Evolutionary conservation across 1,140 invertebrate species (phyloP).

Genomic region (Macrotrachela quadricornifera): DNA sequence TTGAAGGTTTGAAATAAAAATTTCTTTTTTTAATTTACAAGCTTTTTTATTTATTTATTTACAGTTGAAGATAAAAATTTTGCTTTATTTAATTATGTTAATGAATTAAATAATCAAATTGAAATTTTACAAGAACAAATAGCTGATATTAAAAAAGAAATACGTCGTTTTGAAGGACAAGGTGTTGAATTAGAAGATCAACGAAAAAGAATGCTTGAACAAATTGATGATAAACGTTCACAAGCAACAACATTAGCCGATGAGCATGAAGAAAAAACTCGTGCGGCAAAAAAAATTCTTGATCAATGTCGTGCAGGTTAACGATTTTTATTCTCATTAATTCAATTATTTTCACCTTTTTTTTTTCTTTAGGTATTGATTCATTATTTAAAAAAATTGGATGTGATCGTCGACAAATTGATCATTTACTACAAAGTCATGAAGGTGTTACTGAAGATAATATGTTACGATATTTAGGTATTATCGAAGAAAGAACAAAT

Average conservation of each 20-base stretch:
- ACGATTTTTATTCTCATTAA: background rate
- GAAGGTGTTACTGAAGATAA: conserved; percentile 25
- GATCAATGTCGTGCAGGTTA: conserved; percentile 27
- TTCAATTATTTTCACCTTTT: conserved; percentile 6
- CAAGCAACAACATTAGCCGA: conserved; percentile 17
- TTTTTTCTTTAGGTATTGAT: conserved; percentile 19
- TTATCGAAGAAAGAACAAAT: conserved; percentile 31
- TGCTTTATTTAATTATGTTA: conserved; percentile 73
- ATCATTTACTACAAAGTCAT: conserved; percentile 25
- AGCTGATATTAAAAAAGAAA: conserved; percentile 33
- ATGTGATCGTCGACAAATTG: conserved; percentile 25
- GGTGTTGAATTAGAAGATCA: conserved; percentile 26
- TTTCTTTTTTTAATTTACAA: background rate
- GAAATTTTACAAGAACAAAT: conserved; percentile 51
- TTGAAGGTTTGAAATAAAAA: conserved; percentile 31
- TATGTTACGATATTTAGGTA: conserved; percentile 29
- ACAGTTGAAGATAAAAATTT: conserved; percentile 67
- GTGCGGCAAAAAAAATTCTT: conserved; percentile 28
- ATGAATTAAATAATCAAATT: conserved; percentile 62
- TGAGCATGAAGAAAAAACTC: conserved; percentile 22
- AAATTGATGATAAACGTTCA: conserved; percentile 21
- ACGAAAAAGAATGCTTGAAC: conserved; percentile 24
- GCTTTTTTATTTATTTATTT: background rate
- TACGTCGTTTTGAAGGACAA: conserved; percentile 30
- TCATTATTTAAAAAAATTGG: conserved; percentile 29